Evolutionary conservation across 1,140 invertebrate genomes (phyloP), one percentile per base, ranked within the genome.

Genomic region (Aphelenchoides avenae): DNA sequence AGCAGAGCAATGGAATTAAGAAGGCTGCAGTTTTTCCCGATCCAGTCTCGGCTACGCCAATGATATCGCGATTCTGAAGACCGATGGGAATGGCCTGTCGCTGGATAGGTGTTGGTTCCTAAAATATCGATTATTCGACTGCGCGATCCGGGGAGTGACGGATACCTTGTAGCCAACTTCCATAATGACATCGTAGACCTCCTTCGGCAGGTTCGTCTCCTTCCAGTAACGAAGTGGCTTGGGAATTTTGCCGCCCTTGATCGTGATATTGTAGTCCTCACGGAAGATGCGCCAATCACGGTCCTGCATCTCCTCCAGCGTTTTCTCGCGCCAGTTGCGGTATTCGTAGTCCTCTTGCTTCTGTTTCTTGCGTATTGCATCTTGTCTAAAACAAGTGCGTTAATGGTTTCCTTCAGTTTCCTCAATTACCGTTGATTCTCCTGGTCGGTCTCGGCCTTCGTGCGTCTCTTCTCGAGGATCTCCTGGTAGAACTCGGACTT

Each of bases 201-300:
- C 89, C 68, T 85, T 83, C 24, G 89, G 87, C 64, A 99, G 86
- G n/a, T 84, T 84, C 9, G 88, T 89, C 80, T 99, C 95, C 61
- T 86, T 87, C 95, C 95, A 99, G 31, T 83, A 86, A 13, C 95
- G 81, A 41, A 99, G 87, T 1, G 94, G 94, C 81, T 94, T 89
- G 3, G 95, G 93, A 73, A 99, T 94, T 72, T 85, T 86, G 0
- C 95, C 95, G 78, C 82, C 93, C 79, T 99, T 99, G 42, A 97
- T 92, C 3, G 90, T 89, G 41, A 99, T 98, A 75, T 94, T 99
- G 76, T 94, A 99, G 81, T 99, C 95, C 81, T 99, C 95, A 59
- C 93, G 85, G 75, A 99, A 99, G 70, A 99, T 99, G 77, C 95
- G 84, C 95, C 95, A 99, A 82, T 99, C 95, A 75, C 95, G 83